phyloP scores from a whole-genome alignment of 2,888 invertebrate species.

The Cyrtodaria siliqua region DNA sequence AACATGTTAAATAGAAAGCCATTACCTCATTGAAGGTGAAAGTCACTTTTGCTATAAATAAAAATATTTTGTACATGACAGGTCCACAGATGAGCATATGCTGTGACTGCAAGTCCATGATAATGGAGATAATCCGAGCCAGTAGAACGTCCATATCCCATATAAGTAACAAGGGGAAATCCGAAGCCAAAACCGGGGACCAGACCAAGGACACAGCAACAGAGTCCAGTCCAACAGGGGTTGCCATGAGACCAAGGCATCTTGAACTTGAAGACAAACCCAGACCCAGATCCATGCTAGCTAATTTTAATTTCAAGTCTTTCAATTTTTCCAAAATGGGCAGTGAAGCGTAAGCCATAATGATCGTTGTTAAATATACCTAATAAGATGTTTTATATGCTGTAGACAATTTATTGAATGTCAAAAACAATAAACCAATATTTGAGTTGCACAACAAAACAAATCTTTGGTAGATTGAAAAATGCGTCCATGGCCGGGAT shows the following conservation, averaged over 20 bases:
- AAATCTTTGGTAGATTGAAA: too few species aligned
- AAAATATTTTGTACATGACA: constrained; percentile 18
- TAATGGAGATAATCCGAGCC: constrained; percentile 96
- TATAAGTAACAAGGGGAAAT: constrained; percentile 56
- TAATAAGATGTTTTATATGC: too few species aligned
- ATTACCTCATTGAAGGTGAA: too few species aligned
- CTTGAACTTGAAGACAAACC: constrained; percentile 41
- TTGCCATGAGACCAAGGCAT: constrained; percentile 27
- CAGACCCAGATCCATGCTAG: constrained; percentile 56
- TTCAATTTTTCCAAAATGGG: constrained; percentile 41
- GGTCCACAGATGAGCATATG: constrained; percentile 95
- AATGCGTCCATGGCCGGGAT: too few species aligned
- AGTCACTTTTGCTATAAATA: too few species aligned
- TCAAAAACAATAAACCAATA: too few species aligned
- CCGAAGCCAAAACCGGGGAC: constrained; percentile 5
- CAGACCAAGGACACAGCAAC: background rate
- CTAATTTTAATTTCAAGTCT: constrained; percentile 50
- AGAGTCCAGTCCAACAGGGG: background rate
- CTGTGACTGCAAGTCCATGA: constrained; percentile 97
- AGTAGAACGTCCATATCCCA: constrained; percentile 88
- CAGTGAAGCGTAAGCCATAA: constrained; percentile 39
- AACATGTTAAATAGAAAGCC: too few species aligned
- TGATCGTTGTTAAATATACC: background rate
- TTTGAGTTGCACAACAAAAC: too few species aligned
- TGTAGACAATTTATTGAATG: too few species aligned